These are phyloP conservation scores for Zonitis immaculata DNA, from an alignment of 2,888 invertebrate species.

Conservation along the genomic window DNA sequence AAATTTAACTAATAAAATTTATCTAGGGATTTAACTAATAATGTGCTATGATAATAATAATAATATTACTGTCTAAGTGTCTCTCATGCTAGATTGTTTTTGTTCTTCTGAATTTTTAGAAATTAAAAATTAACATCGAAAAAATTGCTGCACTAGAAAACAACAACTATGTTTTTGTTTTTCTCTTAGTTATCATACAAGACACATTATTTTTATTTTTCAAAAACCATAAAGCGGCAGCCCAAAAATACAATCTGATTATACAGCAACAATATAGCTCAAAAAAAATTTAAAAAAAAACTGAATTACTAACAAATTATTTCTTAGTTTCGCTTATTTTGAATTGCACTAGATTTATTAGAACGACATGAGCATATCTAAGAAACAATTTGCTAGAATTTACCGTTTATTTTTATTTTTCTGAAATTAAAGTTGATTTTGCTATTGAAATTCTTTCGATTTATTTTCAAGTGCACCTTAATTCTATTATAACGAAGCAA, in stretches of 20 bases:
- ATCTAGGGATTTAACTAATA: slow-evolving; percentile 24
- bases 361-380: slow-evolving; percentile 3
- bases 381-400: slow-evolving; percentile 19
- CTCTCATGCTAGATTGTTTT: slow-evolving; percentile 1
- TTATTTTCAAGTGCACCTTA: slow-evolving; percentile 43
- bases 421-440: background rate
- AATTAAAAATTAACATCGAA: background rate
- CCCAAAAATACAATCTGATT: slow-evolving; percentile 15
- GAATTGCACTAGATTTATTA: slow-evolving; percentile 11
- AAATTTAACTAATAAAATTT: slow-evolving; percentile 14
- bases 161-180: background rate
- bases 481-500: slow-evolving; percentile 41
- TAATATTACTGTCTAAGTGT: slow-evolving; percentile 21
- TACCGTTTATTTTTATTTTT: no score
- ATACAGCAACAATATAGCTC: slow-evolving; percentile 15
- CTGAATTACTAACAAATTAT: slow-evolving; percentile 14
- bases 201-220: slow-evolving; percentile 7
- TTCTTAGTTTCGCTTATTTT: slow-evolving; percentile 12
- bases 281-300: background rate
- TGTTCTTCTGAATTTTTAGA: background rate
- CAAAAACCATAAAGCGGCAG: slow-evolving; percentile 12
- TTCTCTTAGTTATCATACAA: slow-evolving; percentile 10
- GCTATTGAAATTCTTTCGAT: slow-evolving; percentile 15
- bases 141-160: slow-evolving; percentile 8
- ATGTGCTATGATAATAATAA: no score